These are phyloP conservation scores for Caenorhabditis sulstoni DNA, from an alignment of 2,888 invertebrate species.

Conservation along the genomic window DNA sequence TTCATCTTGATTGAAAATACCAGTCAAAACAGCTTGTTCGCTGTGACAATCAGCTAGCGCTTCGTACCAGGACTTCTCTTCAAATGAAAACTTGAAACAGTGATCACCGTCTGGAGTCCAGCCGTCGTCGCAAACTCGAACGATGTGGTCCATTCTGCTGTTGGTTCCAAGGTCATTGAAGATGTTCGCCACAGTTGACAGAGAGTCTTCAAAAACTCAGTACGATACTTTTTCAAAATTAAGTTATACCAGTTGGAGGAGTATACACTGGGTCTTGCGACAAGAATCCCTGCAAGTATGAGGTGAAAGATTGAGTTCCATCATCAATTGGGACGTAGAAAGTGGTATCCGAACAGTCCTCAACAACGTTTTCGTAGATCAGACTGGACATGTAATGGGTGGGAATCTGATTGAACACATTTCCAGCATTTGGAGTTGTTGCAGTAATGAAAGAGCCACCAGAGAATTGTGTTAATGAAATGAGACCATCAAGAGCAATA, in stretches of 20 bases:
- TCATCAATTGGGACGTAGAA: conserved; percentile 72
- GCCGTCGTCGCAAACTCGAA: conserved; percentile 63
- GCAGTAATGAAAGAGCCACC: conserved; percentile 65
- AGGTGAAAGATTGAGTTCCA: conserved; percentile 67
- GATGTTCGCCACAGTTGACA: conserved; percentile 42
- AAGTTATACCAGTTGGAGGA: conserved; percentile 26
- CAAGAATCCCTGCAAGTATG: conserved; percentile 61
- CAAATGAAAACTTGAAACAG: conserved; percentile 60
- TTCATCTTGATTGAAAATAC: conserved; percentile 60
- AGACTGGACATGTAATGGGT: conserved; percentile 63
- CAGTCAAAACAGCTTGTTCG: conserved; percentile 60
- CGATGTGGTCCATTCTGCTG: conserved; percentile 64
- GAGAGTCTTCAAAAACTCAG: conserved; percentile 15
- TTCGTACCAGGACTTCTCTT: conserved; percentile 60
- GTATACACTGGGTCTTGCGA: conserved; percentile 45
- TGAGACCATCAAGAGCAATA: conserved; percentile 57
- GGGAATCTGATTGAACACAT: conserved; percentile 64
- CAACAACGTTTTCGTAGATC: conserved; percentile 60
- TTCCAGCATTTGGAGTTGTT: conserved; percentile 62
- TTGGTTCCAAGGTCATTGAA: conserved; percentile 64
- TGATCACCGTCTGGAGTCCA: conserved; percentile 57
- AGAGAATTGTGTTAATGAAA: conserved; percentile 57
- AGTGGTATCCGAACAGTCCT: conserved; percentile 60
- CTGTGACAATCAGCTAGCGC: conserved; percentile 60
- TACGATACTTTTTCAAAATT: not conserved